Conservation (phyloP, 1,140 invertebrate genomes). For the Heliconius congener region DNA sequence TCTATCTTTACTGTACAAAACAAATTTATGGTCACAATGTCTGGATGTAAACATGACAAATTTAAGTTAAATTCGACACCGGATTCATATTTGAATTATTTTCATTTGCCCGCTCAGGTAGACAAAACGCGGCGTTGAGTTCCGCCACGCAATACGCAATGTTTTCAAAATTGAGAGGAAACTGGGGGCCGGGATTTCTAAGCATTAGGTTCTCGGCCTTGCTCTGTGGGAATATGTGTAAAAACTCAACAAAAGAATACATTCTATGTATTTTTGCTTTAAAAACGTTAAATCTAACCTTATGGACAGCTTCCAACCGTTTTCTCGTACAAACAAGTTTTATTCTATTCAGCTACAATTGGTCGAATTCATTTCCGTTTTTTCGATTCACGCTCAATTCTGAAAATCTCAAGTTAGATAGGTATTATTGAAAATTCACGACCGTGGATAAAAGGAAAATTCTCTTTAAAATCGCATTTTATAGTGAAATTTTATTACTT, state of each 20-base stretch:
- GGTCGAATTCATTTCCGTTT: not conserved
- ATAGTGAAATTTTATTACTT: not conserved
- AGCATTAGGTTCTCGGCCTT: too few relatives aligned
- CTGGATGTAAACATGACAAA: too few relatives aligned
- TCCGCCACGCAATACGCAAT: too few relatives aligned
- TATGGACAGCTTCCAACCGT: not conserved
- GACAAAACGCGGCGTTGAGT: too few relatives aligned
- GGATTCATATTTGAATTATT: too few relatives aligned
- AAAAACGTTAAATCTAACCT: not conserved
- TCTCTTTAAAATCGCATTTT: not conserved
- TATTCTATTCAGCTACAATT: conserved; percentile 9
- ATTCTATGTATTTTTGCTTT: not conserved
- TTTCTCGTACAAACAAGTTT: not conserved
- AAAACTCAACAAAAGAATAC: not conserved
- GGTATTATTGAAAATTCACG: not conserved
- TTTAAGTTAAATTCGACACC: too few relatives aligned
- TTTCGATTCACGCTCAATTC: not conserved
- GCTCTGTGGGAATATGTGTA: not conserved
- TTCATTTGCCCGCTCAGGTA: too few relatives aligned
- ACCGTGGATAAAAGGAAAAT: not conserved
- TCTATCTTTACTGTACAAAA: too few relatives aligned
- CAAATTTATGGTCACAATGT: too few relatives aligned
- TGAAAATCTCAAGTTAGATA: not conserved
- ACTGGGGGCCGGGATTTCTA: too few relatives aligned
- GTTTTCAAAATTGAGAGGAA: too few relatives aligned